phyloP scores from a whole-genome alignment of 2,797 vertebrate genomes.

The Premnoplex brunnescens region DNA sequence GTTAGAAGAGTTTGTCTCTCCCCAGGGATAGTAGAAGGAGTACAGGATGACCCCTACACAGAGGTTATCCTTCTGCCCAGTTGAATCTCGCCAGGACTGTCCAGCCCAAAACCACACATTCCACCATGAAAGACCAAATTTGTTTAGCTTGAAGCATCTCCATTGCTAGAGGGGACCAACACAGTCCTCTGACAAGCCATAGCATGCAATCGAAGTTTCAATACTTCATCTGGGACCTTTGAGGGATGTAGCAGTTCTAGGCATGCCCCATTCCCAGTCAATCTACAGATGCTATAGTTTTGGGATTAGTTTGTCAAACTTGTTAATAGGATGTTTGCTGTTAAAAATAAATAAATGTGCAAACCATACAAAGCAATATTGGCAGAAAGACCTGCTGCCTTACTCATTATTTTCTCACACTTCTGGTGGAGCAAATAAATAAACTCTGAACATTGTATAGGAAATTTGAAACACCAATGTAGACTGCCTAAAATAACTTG shows the following conservation, averaged over 20 bases:
- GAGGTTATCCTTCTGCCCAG: background rate
- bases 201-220: background rate
- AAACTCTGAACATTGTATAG: background rate
- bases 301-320: background rate
- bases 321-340: background rate
- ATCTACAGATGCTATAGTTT: background rate
- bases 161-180: background rate
- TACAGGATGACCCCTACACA: background rate
- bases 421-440: conserved; percentile 3
- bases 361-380: background rate
- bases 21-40: background rate
- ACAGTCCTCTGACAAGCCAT: background rate
- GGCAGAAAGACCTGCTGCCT: background rate
- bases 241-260: background rate
- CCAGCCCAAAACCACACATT: background rate
- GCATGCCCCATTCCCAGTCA: background rate
- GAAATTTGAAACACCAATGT: background rate
- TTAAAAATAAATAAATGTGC: background rate
- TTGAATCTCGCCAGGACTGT: background rate
- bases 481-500: background rate
- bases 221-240: background rate
- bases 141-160: background rate
- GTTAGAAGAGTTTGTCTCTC: background rate
- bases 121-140: background rate
- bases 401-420: background rate